Percentiles rank a stretch among this genome's conserved stretches.
Evolutionary conservation across 2,888 invertebrate genomes (phyloP).

Genomic region (Thera britannica): DNA sequence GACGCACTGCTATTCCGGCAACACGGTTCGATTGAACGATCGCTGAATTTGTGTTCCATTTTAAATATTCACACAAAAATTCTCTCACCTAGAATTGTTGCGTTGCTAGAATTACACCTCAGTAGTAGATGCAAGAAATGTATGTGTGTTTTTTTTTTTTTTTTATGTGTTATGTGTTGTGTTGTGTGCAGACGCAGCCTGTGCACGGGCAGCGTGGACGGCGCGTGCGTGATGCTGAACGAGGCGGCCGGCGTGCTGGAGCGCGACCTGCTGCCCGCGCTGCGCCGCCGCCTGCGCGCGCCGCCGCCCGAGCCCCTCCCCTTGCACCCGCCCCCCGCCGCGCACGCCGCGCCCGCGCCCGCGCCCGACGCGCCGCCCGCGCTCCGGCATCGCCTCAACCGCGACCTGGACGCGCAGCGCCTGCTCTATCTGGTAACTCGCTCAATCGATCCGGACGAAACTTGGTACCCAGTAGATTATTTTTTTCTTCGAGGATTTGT

Average conservation of each 20-base stretch:
- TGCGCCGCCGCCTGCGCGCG: constrained; percentile 86
- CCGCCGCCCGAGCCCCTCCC: constrained; percentile 67
- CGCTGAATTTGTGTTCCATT: no score
- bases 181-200: constrained; percentile 89
- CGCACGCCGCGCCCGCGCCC: constrained; percentile 55
- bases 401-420: constrained; percentile 91
- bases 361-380: constrained; percentile 66
- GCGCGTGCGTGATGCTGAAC: constrained; percentile 98
- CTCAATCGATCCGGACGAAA: no score
- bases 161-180: no score
- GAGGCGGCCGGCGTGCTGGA: constrained; percentile 95
- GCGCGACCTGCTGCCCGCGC: constrained; percentile 80
- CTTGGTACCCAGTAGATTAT: no score
- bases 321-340: constrained; percentile 66
- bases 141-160: no score
- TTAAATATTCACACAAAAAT: no score
- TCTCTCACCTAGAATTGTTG: no score
- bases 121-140: no score
- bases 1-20: no score
- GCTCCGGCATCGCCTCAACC: constrained; percentile 81
- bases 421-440: constrained; percentile 48
- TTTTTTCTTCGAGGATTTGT: no score
- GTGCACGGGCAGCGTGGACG: constrained; percentile 96
- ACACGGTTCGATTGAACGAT: no score
- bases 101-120: no score